phyloP scores from a whole-genome alignment of 1,140 invertebrate species.

The Babylonia areolata region DNA sequence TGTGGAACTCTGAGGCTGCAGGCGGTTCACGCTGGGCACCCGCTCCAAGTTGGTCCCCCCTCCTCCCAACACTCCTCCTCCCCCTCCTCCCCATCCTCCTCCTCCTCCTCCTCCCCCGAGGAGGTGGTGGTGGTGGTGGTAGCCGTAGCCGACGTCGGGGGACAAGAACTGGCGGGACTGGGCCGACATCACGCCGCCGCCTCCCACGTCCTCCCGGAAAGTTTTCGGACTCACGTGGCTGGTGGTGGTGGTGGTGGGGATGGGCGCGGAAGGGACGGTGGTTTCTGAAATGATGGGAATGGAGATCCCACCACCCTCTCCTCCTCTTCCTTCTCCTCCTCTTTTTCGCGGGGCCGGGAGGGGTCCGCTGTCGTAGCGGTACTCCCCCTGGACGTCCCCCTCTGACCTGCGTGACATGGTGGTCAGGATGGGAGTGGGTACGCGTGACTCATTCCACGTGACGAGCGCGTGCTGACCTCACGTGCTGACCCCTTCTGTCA shows the following conservation, averaged over 20 bases:
- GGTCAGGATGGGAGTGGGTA: not conserved
- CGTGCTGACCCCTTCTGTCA: too few relatives aligned
- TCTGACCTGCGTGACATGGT: not conserved
- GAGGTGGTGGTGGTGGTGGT: constrained; percentile 21
- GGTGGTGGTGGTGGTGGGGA: not conserved
- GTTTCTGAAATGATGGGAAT: constrained; percentile 9
- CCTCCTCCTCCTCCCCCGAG: not conserved
- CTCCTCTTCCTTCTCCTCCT: not conserved
- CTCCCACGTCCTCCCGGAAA: not conserved
- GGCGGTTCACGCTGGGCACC: constrained; percentile 57
- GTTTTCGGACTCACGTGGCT: not conserved
- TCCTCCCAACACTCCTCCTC: not conserved
- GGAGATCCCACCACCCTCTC: not conserved
- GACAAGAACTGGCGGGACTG: constrained; percentile 33
- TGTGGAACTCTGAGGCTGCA: constrained; percentile 70
- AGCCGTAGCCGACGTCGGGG: constrained; percentile 17
- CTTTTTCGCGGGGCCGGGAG: not conserved
- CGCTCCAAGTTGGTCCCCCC: constrained; percentile 45
- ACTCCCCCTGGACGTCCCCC: not conserved
- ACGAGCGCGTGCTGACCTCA: not conserved
- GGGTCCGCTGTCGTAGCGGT: not conserved
- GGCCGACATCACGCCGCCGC: too few relatives aligned
- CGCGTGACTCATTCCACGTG: not conserved
- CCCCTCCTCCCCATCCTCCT: not conserved
- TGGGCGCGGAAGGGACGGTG: not conserved